These are phyloP conservation scores for Drosophila bocki DNA, from an alignment of 1,140 invertebrate species.

Conservation along the genomic window DNA sequence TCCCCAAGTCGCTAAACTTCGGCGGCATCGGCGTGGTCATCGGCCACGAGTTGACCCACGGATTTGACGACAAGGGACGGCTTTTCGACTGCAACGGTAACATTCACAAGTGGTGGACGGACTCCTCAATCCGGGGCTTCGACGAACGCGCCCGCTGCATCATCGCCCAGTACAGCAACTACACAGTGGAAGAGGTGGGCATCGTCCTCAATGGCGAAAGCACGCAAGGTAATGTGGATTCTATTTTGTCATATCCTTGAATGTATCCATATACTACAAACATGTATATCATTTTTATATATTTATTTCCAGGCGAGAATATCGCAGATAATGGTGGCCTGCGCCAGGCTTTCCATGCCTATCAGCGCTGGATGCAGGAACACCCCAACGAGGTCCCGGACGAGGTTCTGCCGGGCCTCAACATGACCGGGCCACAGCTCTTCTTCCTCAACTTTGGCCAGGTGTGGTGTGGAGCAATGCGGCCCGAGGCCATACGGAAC, in stretches of 20 bases:
- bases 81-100: slow-evolving; percentile 90
- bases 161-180: slow-evolving; percentile 88
- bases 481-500: slow-evolving; percentile 78
- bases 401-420: slow-evolving; percentile 90
- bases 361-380: slow-evolving; percentile 71
- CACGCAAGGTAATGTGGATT: slow-evolving; percentile 85
- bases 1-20: slow-evolving; percentile 92
- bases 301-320: slow-evolving; percentile 88
- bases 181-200: slow-evolving; percentile 88
- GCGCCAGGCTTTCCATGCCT: slow-evolving; percentile 91
- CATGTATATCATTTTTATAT: neutral
- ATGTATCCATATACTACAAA: neutral
- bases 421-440: slow-evolving; percentile 90
- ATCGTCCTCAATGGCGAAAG: slow-evolving; percentile 85
- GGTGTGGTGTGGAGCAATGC: slow-evolving; percentile 90
- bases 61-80: slow-evolving; percentile 89
- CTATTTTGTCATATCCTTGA: neutral
- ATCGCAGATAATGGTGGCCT: slow-evolving; percentile 96
- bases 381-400: slow-evolving; percentile 62
- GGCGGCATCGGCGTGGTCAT: slow-evolving; percentile 90
- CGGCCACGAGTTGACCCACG: slow-evolving; percentile 90
- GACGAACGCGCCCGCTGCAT: slow-evolving; percentile 92
- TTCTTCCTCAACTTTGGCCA: slow-evolving; percentile 95
- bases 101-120: slow-evolving; percentile 92
- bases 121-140: slow-evolving; percentile 88